A percentile compares a stretch with the other conserved stretches of the same genome.
Evolutionary conservation across 2,113 vertebrate species (phyloP).

Genomic region (Nerophis lumbriciformis): DNA sequence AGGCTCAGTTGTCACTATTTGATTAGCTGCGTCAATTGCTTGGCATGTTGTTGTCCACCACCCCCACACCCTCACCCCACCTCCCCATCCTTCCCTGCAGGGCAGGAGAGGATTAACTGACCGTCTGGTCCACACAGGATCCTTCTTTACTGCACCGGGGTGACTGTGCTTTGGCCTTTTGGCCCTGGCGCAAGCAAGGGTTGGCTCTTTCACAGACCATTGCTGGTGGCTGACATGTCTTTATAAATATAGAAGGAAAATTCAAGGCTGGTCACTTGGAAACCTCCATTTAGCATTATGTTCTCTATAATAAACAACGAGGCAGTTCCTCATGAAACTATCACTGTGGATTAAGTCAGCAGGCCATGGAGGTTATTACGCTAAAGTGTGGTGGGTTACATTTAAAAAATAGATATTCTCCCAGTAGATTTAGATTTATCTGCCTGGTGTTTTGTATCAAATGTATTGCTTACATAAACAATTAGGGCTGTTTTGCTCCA

Average conservation of each 20-base stretch:
- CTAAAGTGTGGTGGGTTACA: not conserved
- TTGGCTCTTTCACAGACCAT: constrained; percentile 2
- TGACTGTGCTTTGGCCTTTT: constrained; percentile 37
- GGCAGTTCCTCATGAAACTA: constrained; percentile 8
- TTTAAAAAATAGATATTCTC: not conserved
- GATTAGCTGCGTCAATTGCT: constrained; percentile 47
- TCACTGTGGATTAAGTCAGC: constrained; percentile 3
- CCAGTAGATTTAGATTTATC: not conserved
- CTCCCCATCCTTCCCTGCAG: constrained; percentile 29
- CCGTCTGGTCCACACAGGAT: constrained; percentile 49
- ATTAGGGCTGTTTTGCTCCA: too few relatives aligned
- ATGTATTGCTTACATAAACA: not conserved
- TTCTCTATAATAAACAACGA: constrained; percentile 19
- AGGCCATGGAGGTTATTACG: constrained; percentile 8
- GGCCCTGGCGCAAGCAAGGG: constrained; percentile 1
- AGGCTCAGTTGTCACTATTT: constrained; percentile 24
- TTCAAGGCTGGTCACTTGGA: constrained; percentile 37
- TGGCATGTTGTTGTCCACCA: constrained; percentile 23
- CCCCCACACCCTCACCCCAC: not conserved
- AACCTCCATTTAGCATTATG: constrained; percentile 30
- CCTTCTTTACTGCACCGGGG: constrained; percentile 21
- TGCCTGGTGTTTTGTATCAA: not conserved
- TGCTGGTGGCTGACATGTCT: constrained; percentile 16
- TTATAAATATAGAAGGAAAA: constrained; percentile 26
- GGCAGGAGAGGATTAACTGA: constrained; percentile 48